A percentile compares a stretch with the other conserved stretches of the same genome.
Evolutionary conservation across 1,140 invertebrate species (phyloP).

Genomic region (Theocolax elegans): DNA sequence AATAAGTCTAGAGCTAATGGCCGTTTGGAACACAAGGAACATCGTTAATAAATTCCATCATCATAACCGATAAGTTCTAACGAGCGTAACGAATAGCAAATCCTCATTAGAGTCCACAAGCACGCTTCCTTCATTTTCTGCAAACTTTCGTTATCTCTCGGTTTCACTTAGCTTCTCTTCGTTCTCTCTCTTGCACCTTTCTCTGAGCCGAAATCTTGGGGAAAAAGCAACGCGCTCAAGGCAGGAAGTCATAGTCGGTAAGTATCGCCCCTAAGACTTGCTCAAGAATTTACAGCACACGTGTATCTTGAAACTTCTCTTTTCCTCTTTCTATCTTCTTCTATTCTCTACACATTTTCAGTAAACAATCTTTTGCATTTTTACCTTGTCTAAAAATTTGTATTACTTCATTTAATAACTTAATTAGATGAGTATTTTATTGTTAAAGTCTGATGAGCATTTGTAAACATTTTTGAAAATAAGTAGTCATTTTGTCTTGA

Average conservation of each 20-base stretch:
- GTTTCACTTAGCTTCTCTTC: background rate
- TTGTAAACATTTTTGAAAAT: too few relatives aligned
- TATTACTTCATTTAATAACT: background rate
- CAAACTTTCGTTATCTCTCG: constrained; percentile 4
- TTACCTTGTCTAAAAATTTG: background rate
- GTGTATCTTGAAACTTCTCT: background rate
- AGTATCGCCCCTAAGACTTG: background rate
- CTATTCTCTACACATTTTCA: background rate
- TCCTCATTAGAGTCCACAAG: constrained; percentile 16
- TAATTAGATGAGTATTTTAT: background rate
- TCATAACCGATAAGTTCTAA: constrained; percentile 35
- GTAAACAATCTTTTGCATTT: background rate
- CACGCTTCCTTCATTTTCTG: constrained; percentile 25
- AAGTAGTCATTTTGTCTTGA: too few relatives aligned
- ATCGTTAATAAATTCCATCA: constrained; percentile 25
- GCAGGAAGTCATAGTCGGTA: background rate
- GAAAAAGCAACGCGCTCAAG: background rate
- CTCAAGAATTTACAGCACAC: background rate
- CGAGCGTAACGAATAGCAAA: constrained; percentile 34
- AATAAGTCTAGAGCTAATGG: constrained; percentile 17
- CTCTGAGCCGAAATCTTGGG: background rate
- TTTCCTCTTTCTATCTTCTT: background rate
- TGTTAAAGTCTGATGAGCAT: background rate
- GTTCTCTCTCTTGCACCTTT: background rate
- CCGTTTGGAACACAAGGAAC: background rate